Evolutionary conservation across 37 sponge, comb jelly and placozoan species (phyloP).

Genomic region (Mnemiopsis leidyi): DNA sequence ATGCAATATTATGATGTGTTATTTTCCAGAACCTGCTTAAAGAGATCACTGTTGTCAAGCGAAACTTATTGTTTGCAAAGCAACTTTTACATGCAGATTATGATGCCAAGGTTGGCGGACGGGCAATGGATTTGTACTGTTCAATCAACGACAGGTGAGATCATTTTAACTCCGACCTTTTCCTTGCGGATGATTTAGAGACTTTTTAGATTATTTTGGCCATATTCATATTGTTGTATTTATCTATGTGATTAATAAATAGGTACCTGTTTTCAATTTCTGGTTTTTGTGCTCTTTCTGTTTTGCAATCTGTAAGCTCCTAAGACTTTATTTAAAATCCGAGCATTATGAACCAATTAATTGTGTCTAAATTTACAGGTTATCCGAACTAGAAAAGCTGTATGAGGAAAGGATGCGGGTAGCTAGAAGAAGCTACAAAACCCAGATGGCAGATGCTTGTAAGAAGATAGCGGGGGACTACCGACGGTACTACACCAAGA

Average conservation of each 20-base stretch:
- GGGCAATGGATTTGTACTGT: constrained; percentile 62
- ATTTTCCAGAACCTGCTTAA: constrained; percentile 31
- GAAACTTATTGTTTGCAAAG: constrained; percentile 46
- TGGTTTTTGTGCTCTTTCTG: too few species aligned
- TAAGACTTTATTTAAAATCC: too few species aligned
- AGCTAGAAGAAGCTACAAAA: constrained; percentile 43
- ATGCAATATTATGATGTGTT: neutral
- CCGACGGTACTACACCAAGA: constrained; percentile 1
- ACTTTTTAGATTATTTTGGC: too few species aligned
- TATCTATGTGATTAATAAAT: too few species aligned
- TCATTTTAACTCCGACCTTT: too few species aligned
- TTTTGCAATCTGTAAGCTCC: too few species aligned
- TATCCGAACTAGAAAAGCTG: constrained; percentile 16
- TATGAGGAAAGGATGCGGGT: constrained; percentile 15
- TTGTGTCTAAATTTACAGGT: neutral
- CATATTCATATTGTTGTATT: too few species aligned
- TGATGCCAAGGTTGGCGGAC: constrained; percentile 63
- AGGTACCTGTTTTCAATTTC: too few species aligned
- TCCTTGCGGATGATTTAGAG: too few species aligned
- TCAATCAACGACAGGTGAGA: constrained; percentile 63
- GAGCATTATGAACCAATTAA: too few species aligned
- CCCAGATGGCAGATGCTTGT: constrained; percentile 65
- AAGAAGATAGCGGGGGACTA: constrained; percentile 64
- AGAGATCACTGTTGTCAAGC: constrained; percentile 59
- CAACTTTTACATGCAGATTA: constrained; percentile 56